Percentiles rank a stretch among this genome's conserved stretches.
phyloP scores from a whole-genome alignment of 2,113 vertebrate species.

The Chaetops frenatus region DNA sequence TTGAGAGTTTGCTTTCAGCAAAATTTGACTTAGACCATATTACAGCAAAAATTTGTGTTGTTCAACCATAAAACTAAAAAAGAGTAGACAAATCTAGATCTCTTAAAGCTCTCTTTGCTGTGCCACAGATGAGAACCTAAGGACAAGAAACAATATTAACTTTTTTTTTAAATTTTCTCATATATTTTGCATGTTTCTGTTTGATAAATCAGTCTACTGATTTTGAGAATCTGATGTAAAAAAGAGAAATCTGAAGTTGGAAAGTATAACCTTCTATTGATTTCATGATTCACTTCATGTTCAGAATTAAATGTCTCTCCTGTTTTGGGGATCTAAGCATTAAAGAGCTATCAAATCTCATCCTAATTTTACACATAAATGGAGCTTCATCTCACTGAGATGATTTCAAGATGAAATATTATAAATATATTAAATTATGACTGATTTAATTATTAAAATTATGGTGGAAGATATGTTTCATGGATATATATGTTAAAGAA shows the following conservation, averaged over 20 bases:
- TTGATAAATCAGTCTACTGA: not conserved
- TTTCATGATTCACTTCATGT: not conserved
- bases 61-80: not conserved
- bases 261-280: not conserved
- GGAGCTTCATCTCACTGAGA: not conserved
- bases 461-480: not conserved
- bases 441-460: not conserved
- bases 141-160: not conserved
- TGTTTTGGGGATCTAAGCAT: not conserved
- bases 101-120: not conserved
- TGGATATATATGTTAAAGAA: not conserved
- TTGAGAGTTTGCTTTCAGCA: not conserved
- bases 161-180: not conserved
- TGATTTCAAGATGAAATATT: not conserved
- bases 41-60: not conserved
- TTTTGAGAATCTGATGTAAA: not conserved
- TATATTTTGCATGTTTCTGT: not conserved
- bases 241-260: not conserved
- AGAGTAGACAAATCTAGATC: not conserved
- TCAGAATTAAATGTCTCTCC: not conserved
- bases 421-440: not conserved
- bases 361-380: not conserved
- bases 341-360: not conserved
- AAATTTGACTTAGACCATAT: not conserved
- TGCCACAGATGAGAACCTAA: not conserved